phyloP scores from a whole-genome alignment of 2,797 vertebrate species.

The Galagoides demidoff region DNA sequence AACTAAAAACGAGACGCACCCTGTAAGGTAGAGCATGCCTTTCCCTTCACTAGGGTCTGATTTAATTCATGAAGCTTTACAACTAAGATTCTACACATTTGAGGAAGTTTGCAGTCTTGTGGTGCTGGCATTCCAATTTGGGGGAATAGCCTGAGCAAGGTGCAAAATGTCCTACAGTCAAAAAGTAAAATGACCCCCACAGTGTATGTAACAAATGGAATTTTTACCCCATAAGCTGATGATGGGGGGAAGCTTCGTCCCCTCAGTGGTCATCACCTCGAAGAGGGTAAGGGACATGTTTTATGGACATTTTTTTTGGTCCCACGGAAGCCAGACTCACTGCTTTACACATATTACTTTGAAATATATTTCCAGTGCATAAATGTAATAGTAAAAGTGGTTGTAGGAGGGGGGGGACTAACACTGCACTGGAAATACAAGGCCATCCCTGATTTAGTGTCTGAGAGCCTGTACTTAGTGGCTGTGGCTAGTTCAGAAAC shows the following conservation, averaged over 20 bases:
- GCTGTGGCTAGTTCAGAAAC: not conserved
- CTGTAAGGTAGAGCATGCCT: not conserved
- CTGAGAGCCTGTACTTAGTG: not conserved
- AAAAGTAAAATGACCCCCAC: not conserved
- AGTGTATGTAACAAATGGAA: not conserved
- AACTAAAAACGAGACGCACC: not conserved
- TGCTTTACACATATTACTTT: not conserved
- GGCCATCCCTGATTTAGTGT: not conserved
- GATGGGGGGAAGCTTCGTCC: not conserved
- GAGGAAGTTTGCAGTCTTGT: not conserved
- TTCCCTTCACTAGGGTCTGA: not conserved
- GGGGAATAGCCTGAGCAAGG: not conserved
- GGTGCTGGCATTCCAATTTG: not conserved
- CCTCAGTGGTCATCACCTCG: not conserved
- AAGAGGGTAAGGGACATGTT: not conserved
- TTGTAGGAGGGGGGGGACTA: not conserved
- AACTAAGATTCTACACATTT: not conserved
- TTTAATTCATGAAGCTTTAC: not conserved
- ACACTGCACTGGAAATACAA: not conserved
- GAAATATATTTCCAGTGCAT: not conserved
- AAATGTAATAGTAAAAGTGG: not conserved
- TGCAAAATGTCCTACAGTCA: not conserved
- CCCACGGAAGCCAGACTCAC: not conserved
- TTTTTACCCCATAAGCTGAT: not conserved
- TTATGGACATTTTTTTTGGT: not conserved